Base-by-base conservation (phyloP, 2,888 invertebrate genomes). In the Stenoptilia bipunctidactyla region DNA sequence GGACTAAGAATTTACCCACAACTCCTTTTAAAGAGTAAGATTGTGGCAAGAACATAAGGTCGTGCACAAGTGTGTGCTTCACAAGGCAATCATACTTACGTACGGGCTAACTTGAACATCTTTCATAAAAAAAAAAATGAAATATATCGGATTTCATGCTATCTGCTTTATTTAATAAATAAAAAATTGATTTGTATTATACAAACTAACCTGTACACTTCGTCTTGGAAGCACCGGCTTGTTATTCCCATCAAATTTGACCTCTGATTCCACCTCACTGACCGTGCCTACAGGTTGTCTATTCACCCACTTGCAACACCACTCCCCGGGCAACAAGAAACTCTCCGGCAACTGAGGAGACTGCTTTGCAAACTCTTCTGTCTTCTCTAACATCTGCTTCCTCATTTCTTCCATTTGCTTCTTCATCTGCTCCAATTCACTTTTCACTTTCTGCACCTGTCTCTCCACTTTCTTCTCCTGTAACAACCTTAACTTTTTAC, bases 261-360 rank as follows among this genome's bases (percentile, higher is more conserved):
- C 59, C 25, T 85, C 69, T 1, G 53, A 47, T 41, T 67, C 70
- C 15, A 87, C 58, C 50, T 82, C 79, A 55, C 74, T 57, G 61
- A 85, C 84, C 6, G 61, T 61, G 0, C 91, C 91, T 34, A 89
- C 85, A 0, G 91, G 91, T 55, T 87, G 87, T 25, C 90, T 90
- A 49, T 90, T 88, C n/a, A 88, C 77, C 90, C 91, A 91, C 48
- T 85, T 87, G 51, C 86, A 89, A 46, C 87, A 86, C 89, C 89
- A 89, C 59, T 88, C 88, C 1, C 86, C 86, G n/a, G 76, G 70
- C 51, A 68, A 39, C 40, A 79, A 49, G 46, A 61, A 66, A 27
- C 60, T 66, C 45, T 69, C 72, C 2, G 70, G 65, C 59, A 74
- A 53, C 47, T 58, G 59, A 5, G 20, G 20, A 9, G 45, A 37